Evolutionary conservation across 2,797 vertebrate species (phyloP).

Genomic region (Vespertilio murinus): DNA sequence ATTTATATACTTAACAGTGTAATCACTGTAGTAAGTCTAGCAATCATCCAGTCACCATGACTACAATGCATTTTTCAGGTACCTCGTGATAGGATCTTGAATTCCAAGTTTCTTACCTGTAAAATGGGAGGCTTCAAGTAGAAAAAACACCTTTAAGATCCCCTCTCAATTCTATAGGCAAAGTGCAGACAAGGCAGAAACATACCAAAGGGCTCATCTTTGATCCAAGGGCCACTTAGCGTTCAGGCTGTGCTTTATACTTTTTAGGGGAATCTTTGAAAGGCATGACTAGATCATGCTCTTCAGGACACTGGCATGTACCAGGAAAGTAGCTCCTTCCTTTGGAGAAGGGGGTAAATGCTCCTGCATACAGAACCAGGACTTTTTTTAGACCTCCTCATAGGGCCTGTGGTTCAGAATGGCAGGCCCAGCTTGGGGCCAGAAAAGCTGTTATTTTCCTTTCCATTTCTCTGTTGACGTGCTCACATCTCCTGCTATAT

Average conservation of each 20-base stretch:
- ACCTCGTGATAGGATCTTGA: background rate
- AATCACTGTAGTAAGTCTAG: background rate
- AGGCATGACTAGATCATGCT: background rate
- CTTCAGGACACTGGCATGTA: background rate
- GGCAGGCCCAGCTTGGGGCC: slow-evolving; percentile 25
- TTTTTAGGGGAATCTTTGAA: background rate
- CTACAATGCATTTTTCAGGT: background rate
- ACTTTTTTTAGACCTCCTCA: background rate
- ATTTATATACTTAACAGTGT: background rate
- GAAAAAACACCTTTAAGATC: background rate
- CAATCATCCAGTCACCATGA: background rate
- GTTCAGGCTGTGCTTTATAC: background rate
- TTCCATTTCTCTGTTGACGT: slow-evolving; percentile 53
- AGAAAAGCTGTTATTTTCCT: slow-evolving; percentile 50
- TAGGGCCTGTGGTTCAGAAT: background rate
- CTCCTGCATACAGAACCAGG: background rate
- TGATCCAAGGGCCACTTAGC: background rate
- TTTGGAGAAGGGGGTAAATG: background rate
- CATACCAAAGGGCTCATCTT: background rate
- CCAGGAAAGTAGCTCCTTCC: background rate
- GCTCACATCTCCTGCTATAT: slow-evolving; percentile 43
- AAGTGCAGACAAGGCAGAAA: background rate
- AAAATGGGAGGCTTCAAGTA: background rate
- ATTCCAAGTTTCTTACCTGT: background rate
- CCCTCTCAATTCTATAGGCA: background rate